These are phyloP conservation scores for Disparrhopalites patrizii DNA, from an alignment of 2,888 invertebrate genomes.

Conservation along the genomic window DNA sequence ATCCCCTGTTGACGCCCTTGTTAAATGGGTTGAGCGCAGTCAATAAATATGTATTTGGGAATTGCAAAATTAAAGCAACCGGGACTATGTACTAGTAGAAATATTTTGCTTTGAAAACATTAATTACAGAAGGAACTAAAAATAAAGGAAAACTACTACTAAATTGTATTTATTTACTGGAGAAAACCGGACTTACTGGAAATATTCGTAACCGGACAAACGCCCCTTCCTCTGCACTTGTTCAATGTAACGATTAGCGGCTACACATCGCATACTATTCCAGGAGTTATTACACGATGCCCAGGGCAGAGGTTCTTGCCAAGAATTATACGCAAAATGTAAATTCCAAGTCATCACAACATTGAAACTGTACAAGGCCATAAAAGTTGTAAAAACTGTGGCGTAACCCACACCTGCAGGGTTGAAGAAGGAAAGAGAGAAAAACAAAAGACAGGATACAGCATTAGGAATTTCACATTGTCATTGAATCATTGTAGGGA, in stretches of 20 bases:
- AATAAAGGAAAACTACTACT: no score
- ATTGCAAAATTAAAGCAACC: no score
- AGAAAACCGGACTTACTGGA: conserved; percentile 20
- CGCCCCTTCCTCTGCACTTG: conserved; percentile 8
- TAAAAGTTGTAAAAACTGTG: conserved; percentile 4
- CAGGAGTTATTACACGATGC: conserved; percentile 15
- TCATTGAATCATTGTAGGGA: background rate
- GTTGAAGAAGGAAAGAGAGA: no score
- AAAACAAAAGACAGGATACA: no score
- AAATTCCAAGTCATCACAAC: conserved; percentile 11
- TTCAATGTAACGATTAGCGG: conserved; percentile 2
- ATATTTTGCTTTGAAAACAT: no score
- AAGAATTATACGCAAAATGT: background rate
- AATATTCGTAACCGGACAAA: conserved; percentile 16
- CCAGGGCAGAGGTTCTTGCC: conserved; percentile 8
- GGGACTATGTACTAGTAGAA: no score
- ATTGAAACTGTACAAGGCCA: conserved; percentile 2
- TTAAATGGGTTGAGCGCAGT: no score
- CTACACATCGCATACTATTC: conserved; percentile 13
- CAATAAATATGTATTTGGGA: no score
- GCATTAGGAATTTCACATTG: no score
- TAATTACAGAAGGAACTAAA: no score
- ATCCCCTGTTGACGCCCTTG: no score
- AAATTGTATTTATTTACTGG: no score
- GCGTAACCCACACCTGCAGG: conserved; percentile 21